Base-by-base conservation (phyloP, 2,113 vertebrate species). In the Albula glossodonta region DNA sequence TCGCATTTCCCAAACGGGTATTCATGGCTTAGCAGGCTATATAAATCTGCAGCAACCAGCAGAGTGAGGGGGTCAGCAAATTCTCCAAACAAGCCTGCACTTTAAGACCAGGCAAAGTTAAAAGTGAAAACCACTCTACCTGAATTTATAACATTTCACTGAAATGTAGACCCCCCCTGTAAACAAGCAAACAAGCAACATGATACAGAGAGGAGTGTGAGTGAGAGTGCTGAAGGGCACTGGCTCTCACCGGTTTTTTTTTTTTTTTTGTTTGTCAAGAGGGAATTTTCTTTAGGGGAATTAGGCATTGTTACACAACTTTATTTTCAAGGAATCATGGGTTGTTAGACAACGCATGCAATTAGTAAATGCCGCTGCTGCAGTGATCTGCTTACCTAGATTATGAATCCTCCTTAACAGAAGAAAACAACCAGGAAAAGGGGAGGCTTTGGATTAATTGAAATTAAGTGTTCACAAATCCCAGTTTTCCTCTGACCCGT, bases 351-450 rank as follows among this genome's bases (percentile, higher is more conserved):
- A 51, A 85, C 83, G 53, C 81, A 81, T 77, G 78, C 83, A 50
- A 51, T 83, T 66, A 22, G 84, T 90, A 81, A 87, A 88, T 5
- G 87, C 17, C 25, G 19, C 13, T 84, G 79, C 53, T 78, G 80
- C 91, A 86, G 80, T 88, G 63, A 87, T 91, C 86, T 85, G 94
- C 95, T 95, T 91, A 96, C 95, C 95, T 86, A 82, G 89, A 87
- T 90, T 92, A 88, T 88, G 89, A 87, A 92, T 95, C 92, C 92
- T 91, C 83, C 15, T 83, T 87, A 88, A 87, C 91, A 84, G 88
- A 86, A 85, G 87, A 89, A 91, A 91, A 90, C 93, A 90, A 92
- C 86, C 89, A 91, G 88, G 89, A 82, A 60, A 57, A 90, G 88
- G 87, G 89, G 89, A 87, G 89, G 83, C 85, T 90, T 74, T 83